Percentiles rank a stretch among this genome's conserved stretches.
Conservation (phyloP, 2,113 vertebrate species). For the Phodopus roborovskii region DNA sequence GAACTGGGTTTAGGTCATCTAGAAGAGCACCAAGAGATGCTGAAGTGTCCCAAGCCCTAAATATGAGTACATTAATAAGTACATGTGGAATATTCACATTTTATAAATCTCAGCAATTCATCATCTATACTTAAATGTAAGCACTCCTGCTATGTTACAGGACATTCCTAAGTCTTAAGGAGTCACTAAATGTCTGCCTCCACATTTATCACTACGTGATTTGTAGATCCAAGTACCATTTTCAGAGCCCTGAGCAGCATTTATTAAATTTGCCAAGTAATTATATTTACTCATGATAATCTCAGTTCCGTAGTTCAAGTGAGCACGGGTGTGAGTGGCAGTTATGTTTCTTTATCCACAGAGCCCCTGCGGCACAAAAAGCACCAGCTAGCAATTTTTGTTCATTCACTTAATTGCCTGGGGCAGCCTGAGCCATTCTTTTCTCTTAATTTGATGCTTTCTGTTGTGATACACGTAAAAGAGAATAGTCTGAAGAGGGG, state of each 20-base stretch:
- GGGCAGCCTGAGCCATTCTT: slow-evolving; percentile 51
- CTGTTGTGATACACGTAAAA: slow-evolving; percentile 61
- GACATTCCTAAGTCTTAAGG: background rate
- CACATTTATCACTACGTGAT: slow-evolving; percentile 59
- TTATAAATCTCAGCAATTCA: slow-evolving; percentile 2
- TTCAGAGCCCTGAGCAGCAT: slow-evolving; percentile 69
- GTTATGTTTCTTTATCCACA: slow-evolving; percentile 61
- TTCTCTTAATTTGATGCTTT: slow-evolving; percentile 62
- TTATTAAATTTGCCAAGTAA: slow-evolving; percentile 78
- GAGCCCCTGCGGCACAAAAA: slow-evolving; percentile 68
- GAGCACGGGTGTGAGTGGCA: slow-evolving; percentile 70
- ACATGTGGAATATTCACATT: background rate
- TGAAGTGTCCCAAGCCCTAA: background rate
- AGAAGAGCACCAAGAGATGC: background rate
- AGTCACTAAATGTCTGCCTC: background rate
- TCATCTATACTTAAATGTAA: background rate
- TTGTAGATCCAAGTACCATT: slow-evolving; percentile 41
- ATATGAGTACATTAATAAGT: background rate
- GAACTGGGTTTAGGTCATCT: background rate
- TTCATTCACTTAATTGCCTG: slow-evolving; percentile 78
- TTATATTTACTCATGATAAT: slow-evolving; percentile 75
- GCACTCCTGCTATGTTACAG: background rate
- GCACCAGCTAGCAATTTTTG: slow-evolving; percentile 62
- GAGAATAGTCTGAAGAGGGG: slow-evolving; percentile 54
- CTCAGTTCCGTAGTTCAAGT: slow-evolving; percentile 68